phyloP scores from a whole-genome alignment of 2,888 invertebrate genomes.

The Caenorhabditis sp. region DNA sequence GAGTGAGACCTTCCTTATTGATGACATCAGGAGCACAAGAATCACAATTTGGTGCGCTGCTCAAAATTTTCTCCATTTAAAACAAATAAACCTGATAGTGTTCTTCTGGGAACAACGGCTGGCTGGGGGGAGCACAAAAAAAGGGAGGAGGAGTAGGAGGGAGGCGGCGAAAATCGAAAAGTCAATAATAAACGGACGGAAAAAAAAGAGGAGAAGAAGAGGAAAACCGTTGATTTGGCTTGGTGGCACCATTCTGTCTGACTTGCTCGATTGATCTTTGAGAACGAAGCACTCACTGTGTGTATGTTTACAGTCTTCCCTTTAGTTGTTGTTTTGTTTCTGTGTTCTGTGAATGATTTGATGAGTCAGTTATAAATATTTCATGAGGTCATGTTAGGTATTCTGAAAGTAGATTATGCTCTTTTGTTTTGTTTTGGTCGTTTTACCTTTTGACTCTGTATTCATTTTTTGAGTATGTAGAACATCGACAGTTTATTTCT shows the following conservation, averaged over 20 bases:
- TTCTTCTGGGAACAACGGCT: neutral
- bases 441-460: too few relatives aligned
- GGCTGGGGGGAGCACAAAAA: neutral
- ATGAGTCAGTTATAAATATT: too few relatives aligned
- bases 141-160: neutral
- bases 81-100: constrained; percentile 1
- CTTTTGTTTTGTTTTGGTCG: too few relatives aligned
- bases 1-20: constrained; percentile 11
- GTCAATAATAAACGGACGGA: constrained; percentile 1
- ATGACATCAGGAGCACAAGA: constrained; percentile 35
- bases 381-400: too few relatives aligned
- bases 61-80: neutral
- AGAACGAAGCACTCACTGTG: constrained; percentile 1
- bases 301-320: constrained; percentile 8
- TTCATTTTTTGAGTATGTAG: too few relatives aligned
- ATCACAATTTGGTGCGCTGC: constrained; percentile 6
- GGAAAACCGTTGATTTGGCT: neutral
- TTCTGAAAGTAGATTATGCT: too few relatives aligned
- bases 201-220: neutral
- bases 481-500: too few relatives aligned
- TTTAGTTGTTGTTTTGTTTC: constrained; percentile 26
- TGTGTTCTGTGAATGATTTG: too few relatives aligned
- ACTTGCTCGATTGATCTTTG: constrained; percentile 5
- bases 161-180: neutral
- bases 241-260: constrained; percentile 39